Evolutionary conservation across 2,797 vertebrate genomes (phyloP).

Genomic region (Sebastes diaconus): DNA sequence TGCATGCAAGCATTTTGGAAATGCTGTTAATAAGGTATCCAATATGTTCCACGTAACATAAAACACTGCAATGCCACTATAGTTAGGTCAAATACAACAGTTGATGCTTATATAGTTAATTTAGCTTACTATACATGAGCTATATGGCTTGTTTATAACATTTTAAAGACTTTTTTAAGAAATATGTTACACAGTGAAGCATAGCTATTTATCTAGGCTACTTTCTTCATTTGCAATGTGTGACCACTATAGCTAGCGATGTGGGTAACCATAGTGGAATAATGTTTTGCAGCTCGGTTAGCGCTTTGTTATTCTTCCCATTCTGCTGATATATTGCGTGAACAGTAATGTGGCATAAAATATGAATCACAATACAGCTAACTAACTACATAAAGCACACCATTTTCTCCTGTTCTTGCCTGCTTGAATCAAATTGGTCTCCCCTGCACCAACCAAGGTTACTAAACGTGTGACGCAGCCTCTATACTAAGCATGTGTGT

Average conservation of each 20-base stretch:
- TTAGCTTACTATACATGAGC: background rate
- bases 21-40: background rate
- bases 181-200: background rate
- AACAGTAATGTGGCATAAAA: background rate
- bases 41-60: background rate
- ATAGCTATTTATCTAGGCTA: background rate
- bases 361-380: background rate
- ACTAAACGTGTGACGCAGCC: background rate
- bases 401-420: background rate
- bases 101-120: background rate
- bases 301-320: background rate
- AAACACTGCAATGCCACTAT: background rate
- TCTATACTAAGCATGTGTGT: background rate
- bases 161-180: background rate
- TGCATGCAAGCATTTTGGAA: background rate
- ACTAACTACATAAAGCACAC: background rate
- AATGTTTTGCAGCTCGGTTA: background rate
- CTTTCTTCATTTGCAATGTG: no score
- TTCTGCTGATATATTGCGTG: background rate
- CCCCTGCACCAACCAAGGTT: background rate
- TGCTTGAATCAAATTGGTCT: background rate
- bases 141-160: background rate
- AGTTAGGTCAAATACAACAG: background rate
- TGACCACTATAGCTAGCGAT: no score
- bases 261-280: no score